phyloP scores from a whole-genome alignment of 2,888 invertebrate species.

The Drosophila rubida region DNA sequence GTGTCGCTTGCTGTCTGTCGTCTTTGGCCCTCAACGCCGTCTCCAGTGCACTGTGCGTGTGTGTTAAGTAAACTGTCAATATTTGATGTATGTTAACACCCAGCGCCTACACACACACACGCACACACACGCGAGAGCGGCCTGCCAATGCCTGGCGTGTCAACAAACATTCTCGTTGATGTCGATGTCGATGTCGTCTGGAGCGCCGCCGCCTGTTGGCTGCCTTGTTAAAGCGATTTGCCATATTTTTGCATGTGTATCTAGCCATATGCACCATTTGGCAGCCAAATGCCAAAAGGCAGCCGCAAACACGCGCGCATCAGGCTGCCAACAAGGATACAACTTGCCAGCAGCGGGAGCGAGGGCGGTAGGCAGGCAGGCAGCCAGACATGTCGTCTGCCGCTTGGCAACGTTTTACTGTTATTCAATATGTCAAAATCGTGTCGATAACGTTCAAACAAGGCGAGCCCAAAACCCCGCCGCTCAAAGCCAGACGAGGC shows the following conservation, averaged over 20 bases:
- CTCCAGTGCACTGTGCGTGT: conserved; percentile 30
- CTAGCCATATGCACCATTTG: conserved; percentile 78
- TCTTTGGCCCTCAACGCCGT: conserved; percentile 13
- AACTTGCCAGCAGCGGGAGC: conserved; percentile 8
- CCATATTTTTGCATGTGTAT: conserved; percentile 68
- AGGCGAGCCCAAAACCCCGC: conserved; percentile 19
- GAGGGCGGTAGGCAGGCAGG: background rate
- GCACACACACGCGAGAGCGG: conserved; percentile 6
- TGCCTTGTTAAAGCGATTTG: conserved; percentile 78
- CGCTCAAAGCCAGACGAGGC: conserved; percentile 12
- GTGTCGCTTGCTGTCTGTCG: conserved; percentile 30
- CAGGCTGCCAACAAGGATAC: conserved; percentile 49
- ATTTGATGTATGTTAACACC: conserved; percentile 81
- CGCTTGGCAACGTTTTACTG: conserved; percentile 70
- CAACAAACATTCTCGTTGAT: conserved; percentile 67
- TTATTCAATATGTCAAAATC: conserved; percentile 82
- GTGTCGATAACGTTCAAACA: conserved; percentile 79
- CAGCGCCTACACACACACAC: conserved; percentile 45
- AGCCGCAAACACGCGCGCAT: conserved; percentile 72
- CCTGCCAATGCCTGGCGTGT: conserved; percentile 56
- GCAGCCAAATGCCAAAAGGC: conserved; percentile 80
- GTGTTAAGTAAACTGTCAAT: conserved; percentile 80
- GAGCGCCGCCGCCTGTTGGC: conserved; percentile 56
- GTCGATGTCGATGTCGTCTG: conserved; percentile 43
- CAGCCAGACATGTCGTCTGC: conserved; percentile 56